Percentiles rank a stretch among this genome's conserved stretches.
These are phyloP conservation scores for Chloromyia formosa DNA, from an alignment of 2,888 invertebrate species.

Conservation along the genomic window DNA sequence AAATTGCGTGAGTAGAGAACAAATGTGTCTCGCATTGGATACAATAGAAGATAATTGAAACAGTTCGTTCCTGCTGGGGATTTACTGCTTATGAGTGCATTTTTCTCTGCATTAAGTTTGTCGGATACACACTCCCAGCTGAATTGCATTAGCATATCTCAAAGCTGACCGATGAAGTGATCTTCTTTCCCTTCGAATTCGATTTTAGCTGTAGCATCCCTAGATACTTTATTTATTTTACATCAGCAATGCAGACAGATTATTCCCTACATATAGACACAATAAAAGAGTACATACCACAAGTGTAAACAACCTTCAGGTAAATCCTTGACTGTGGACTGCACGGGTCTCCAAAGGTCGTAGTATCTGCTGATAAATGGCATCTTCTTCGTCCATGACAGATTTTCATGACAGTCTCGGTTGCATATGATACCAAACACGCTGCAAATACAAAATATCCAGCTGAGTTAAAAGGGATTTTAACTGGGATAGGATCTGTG, in stretches of 20 bases:
- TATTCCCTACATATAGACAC: not conserved
- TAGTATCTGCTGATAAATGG: conserved; percentile 82
- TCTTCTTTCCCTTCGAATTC: not conserved
- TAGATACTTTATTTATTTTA: not conserved
- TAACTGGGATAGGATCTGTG: not conserved
- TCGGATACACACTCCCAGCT: too few relatives aligned
- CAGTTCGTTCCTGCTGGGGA: too few relatives aligned
- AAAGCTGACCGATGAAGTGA: too few relatives aligned
- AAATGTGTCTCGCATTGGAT: too few relatives aligned
- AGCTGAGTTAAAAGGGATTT: not conserved
- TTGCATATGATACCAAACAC: conserved; percentile 86
- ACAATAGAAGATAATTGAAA: too few relatives aligned
- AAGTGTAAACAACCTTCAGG: conserved; percentile 87
- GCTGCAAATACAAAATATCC: conserved; percentile 68
- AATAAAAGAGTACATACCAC: conserved; percentile 71
- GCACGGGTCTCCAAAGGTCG: conserved; percentile 85
- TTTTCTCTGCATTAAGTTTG: too few relatives aligned
- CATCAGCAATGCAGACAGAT: not conserved
- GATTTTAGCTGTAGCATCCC: not conserved
- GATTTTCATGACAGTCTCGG: conserved; percentile 87
- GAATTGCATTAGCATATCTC: too few relatives aligned
- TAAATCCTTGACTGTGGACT: conserved; percentile 83
- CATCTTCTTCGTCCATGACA: conserved; percentile 87
- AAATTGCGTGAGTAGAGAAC: too few relatives aligned
- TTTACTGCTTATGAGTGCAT: too few relatives aligned